Base-by-base conservation (phyloP, 2,797 vertebrate species). In the Gambelia wislizenii region DNA sequence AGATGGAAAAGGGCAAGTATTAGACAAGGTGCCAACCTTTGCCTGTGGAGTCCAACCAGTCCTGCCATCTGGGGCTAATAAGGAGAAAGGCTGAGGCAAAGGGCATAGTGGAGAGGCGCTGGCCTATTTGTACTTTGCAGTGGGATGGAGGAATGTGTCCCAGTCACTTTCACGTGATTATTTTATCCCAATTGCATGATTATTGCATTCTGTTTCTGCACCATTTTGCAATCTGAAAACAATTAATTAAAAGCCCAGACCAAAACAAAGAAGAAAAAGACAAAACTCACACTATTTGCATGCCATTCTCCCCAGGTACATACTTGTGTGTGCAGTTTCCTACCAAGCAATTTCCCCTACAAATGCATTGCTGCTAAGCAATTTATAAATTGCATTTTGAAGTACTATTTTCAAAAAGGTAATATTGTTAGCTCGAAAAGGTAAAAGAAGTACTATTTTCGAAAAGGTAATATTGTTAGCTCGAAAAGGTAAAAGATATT, bases 61-160 rank as follows among this genome's bases (percentile, higher is more conserved):
- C n/a, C 54, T 64, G n/a, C 56, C 30, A 67, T 44, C 4, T 12
- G 3, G 18, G 76, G n/a, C 27, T 42, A 75, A 61, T 52, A 6
- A 22, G 82, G 20, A 69, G 18, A 94, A 95, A 82, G 91, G 92
- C 91, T 93, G 94, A 42, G 0, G 54, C 83, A 84, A 56, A 87
- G 72, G 84, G 87, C 72, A n/a, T 0, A 0, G 44, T 44, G 14
- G 49, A 8, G 18, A 42, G 22, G 27, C 7, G 54, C 2, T 27
- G 69, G n/a, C 44, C 22, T 27, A 85, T n/a, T n/a, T 47, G 39
- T 9, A 7, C 39, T 56, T 61, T 67, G 52, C n/a, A 79, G 44
- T 91, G 80, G 87, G 75, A 47, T 18, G 64, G 72, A 14, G 52
- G 52, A 72, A 12, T 13, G 33, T 70, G 33, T 6, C 42, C 30